Percentiles rank a stretch among this genome's conserved stretches.
Conservation (phyloP, 2,113 vertebrate species). For the Atlantisia rogersi region DNA sequence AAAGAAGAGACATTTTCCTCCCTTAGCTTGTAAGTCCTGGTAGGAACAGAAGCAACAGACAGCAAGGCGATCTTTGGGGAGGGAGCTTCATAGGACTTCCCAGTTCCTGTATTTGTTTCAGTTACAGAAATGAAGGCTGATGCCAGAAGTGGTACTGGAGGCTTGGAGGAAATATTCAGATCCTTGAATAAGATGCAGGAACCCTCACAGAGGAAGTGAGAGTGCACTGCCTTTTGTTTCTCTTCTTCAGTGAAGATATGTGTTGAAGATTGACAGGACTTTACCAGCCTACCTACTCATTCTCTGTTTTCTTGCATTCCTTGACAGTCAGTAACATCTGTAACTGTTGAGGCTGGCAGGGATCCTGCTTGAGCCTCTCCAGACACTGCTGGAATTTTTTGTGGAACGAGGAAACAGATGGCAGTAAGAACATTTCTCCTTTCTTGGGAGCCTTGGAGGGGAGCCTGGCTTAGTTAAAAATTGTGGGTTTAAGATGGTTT, state of each 20-base stretch:
- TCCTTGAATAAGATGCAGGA: background rate
- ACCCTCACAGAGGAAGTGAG: background rate
- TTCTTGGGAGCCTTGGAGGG: background rate
- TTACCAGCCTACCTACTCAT: background rate
- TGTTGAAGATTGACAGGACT: background rate
- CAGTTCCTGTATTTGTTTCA: background rate
- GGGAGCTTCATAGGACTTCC: background rate
- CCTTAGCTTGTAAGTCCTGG: too few relatives aligned
- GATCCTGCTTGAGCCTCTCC: background rate
- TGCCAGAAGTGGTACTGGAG: background rate
- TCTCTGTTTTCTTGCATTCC: background rate
- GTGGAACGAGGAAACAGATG: background rate
- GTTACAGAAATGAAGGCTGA: background rate
- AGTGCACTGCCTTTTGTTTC: background rate
- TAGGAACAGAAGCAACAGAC: background rate
- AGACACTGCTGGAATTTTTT: background rate
- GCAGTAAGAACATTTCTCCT: background rate
- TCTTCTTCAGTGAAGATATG: background rate
- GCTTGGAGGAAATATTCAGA: background rate
- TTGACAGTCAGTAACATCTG: background rate
- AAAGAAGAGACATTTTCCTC: background rate
- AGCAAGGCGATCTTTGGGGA: background rate
- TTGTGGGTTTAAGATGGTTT: background rate
- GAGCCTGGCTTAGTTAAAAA: background rate
- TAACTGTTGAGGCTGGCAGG: background rate